Percentiles rank a stretch among this genome's conserved stretches.
Conservation (phyloP, 2,113 vertebrate species). For the Sakesphorus luctuosus region DNA sequence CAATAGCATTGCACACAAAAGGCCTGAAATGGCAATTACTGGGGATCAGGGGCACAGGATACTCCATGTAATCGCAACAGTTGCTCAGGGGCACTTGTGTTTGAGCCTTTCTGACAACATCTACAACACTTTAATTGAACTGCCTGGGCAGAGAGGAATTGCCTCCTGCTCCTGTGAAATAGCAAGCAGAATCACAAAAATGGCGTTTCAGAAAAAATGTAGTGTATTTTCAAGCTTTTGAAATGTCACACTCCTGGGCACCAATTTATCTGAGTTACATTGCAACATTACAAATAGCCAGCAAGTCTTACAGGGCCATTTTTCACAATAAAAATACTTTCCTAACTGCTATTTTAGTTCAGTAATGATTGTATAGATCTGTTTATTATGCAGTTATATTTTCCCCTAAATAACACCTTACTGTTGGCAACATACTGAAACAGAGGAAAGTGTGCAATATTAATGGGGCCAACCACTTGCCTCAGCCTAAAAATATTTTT, state of each 20-base stretch:
- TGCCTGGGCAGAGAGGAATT: slow-evolving; percentile 72
- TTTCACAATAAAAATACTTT: slow-evolving; percentile 80
- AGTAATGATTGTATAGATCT: slow-evolving; percentile 74
- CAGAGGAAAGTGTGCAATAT: slow-evolving; percentile 48
- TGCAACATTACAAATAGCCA: slow-evolving; percentile 75
- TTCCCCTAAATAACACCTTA: slow-evolving; percentile 71
- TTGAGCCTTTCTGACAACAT: slow-evolving; percentile 75
- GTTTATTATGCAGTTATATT: slow-evolving; percentile 77
- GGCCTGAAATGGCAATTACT: neutral
- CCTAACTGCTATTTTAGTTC: slow-evolving; percentile 75
- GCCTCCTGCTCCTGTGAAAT: slow-evolving; percentile 72
- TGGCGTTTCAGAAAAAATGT: slow-evolving; percentile 67
- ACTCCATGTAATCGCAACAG: slow-evolving; percentile 76
- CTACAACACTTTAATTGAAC: slow-evolving; percentile 78
- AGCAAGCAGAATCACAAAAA: slow-evolving; percentile 70
- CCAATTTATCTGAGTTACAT: slow-evolving; percentile 81
- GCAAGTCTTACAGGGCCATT: slow-evolving; percentile 76
- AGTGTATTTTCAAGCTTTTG: slow-evolving; percentile 71
- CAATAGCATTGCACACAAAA: slow-evolving; percentile 73
- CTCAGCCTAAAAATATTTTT: slow-evolving; percentile 49
- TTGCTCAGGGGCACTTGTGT: slow-evolving; percentile 76
- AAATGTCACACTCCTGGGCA: slow-evolving; percentile 76
- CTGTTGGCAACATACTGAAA: slow-evolving; percentile 59
- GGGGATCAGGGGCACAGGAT: slow-evolving; percentile 67
- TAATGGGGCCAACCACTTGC: slow-evolving; percentile 61